These are phyloP conservation scores for Aegotheles bennettii DNA, from an alignment of 2,113 vertebrate species.

Conservation along the genomic window DNA sequence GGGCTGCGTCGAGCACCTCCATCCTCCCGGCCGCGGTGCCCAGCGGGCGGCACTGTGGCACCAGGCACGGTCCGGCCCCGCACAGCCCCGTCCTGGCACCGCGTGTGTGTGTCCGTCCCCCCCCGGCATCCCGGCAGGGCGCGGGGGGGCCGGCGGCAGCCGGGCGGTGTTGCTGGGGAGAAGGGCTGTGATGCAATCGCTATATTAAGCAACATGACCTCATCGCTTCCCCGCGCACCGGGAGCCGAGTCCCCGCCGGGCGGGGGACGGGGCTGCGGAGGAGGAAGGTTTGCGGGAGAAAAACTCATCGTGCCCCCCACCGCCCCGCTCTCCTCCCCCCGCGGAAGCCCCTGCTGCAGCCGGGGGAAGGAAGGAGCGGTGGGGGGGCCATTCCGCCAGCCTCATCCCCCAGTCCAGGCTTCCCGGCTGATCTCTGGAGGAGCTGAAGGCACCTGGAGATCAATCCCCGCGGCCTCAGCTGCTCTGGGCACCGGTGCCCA, in stretches of 20 bases:
- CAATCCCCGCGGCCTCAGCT: fast-evolving
- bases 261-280: not conserved
- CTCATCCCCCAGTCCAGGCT: not conserved
- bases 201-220: conserved; percentile 71
- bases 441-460: not conserved
- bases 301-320: not conserved
- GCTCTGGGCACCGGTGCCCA: not conserved
- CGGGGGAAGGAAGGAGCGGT: not conserved
- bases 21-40: not conserved
- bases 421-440: not conserved
- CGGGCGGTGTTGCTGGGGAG: conserved; percentile 61
- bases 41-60: conserved; percentile 57
- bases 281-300: not conserved
- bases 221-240: conserved; percentile 62
- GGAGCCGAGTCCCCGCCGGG: conserved; percentile 25
- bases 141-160: conserved; percentile 1
- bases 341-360: not conserved
- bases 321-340: not conserved
- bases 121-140: not conserved
- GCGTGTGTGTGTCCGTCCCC: too few relatives aligned
- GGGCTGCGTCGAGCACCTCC: not conserved
- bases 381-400: not conserved
- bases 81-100: not conserved
- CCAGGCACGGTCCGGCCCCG: not conserved
- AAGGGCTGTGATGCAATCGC: conserved; percentile 61